phyloP scores from a whole-genome alignment of 37 sponge, comb jelly and placozoan species.

The Aphrocallistes beatrix region DNA sequence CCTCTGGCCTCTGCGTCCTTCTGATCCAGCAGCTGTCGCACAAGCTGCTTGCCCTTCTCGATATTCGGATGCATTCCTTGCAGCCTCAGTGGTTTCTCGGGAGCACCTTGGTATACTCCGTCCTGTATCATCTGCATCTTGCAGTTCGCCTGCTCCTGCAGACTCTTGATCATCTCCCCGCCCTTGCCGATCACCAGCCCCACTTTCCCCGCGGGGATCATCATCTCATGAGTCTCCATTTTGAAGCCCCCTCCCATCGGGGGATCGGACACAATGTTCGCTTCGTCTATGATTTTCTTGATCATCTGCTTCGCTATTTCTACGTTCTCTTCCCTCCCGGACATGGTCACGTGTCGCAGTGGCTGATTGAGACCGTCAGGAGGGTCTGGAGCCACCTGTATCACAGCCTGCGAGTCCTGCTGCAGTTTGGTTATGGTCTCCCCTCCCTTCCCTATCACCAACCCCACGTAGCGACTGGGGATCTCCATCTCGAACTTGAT shows the following conservation, averaged over 20 bases:
- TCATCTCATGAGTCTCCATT: slow-evolving; percentile 31
- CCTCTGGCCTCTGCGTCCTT: slow-evolving; percentile 56
- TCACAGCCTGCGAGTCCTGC: slow-evolving; percentile 63
- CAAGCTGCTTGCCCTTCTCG: slow-evolving; percentile 65
- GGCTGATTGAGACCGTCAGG: background rate
- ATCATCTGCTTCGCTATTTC: slow-evolving; percentile 58
- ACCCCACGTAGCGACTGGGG: slow-evolving; percentile 9
- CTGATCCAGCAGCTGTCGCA: slow-evolving; percentile 53
- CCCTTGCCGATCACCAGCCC: slow-evolving; percentile 87
- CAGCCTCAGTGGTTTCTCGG: slow-evolving; percentile 89
- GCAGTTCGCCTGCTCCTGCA: slow-evolving; percentile 78
- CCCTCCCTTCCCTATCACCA: slow-evolving; percentile 79
- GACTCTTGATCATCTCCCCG: slow-evolving; percentile 23
- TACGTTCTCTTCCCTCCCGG: slow-evolving; percentile 61
- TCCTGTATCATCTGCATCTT: slow-evolving; percentile 97
- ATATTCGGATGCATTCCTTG: slow-evolving; percentile 37
- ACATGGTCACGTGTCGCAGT: slow-evolving; percentile 54
- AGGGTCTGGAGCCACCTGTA: slow-evolving; percentile 83
- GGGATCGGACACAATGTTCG: slow-evolving; percentile 36
- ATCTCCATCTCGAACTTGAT: background rate
- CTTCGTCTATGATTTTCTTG: slow-evolving; percentile 45
- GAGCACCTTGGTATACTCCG: slow-evolving; percentile 55
- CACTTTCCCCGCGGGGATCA: slow-evolving; percentile 83
- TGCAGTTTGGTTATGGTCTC: slow-evolving; percentile 72
- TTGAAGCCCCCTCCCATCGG: slow-evolving; percentile 25